These are phyloP conservation scores for Lepus oiostolus DNA, from an alignment of 2,797 vertebrate genomes.

Conservation along the genomic window DNA sequence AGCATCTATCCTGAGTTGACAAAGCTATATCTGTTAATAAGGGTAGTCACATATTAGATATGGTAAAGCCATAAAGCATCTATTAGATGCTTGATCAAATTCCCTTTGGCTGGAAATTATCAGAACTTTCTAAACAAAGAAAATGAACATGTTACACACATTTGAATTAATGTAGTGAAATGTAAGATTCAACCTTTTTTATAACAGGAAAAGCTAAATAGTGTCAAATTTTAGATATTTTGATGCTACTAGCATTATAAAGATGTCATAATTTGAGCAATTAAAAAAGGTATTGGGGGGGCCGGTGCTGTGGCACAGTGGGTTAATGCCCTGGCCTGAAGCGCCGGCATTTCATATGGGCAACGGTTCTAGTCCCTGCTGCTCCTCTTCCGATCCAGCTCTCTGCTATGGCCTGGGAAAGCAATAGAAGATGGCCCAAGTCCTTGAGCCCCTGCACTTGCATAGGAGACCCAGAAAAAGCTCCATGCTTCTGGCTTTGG, in stretches of 20 bases:
- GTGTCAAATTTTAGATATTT: background rate
- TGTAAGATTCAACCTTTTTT: background rate
- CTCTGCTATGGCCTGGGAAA: too few species aligned
- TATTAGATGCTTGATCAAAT: conserved; percentile 41
- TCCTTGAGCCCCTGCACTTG: too few species aligned
- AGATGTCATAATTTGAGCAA: background rate
- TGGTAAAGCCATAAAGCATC: background rate
- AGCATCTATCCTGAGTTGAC: background rate
- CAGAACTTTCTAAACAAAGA: background rate
- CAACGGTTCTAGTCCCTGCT: too few species aligned
- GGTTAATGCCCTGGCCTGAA: too few species aligned
- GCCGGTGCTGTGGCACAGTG: too few species aligned
- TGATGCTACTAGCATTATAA: background rate
- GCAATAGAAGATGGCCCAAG: too few species aligned
- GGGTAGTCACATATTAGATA: background rate
- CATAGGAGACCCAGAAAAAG: too few species aligned
- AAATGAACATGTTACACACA: conserved; percentile 29
- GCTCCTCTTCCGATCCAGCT: too few species aligned
- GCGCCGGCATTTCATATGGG: too few species aligned
- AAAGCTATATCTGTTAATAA: background rate
- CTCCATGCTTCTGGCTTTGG: too few species aligned
- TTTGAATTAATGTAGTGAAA: conserved; percentile 1
- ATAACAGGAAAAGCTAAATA: background rate
- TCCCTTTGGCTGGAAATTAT: background rate
- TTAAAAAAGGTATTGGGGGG: background rate